These are phyloP conservation scores for Rhagonycha lutea DNA, from an alignment of 2,888 invertebrate species.

Conservation along the genomic window DNA sequence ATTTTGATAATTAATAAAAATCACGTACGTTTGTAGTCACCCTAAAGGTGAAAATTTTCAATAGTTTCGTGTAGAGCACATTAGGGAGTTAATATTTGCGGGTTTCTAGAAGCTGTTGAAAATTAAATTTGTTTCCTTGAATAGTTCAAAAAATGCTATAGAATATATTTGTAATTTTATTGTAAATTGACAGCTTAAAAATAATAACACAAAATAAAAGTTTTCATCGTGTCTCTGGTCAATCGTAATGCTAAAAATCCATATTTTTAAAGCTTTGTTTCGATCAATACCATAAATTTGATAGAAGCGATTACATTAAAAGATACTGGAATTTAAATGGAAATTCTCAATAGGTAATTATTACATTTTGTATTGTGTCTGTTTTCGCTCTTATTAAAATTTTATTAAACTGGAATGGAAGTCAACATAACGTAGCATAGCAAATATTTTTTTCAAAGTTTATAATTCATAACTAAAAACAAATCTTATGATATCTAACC, in stretches of 20 bases:
- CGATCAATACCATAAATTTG: not conserved
- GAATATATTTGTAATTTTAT: no score
- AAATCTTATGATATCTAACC: constrained; percentile 1
- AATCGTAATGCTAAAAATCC: not conserved
- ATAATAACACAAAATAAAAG: no score
- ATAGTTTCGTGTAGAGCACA: no score
- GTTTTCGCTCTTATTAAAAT: not conserved
- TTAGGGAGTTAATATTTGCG: no score
- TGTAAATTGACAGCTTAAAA: no score
- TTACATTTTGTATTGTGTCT: not conserved
- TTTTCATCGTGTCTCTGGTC: no score
- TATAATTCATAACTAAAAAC: constrained; percentile 1
- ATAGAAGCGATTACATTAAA: not conserved
- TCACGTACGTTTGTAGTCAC: not conserved
- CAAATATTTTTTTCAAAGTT: not conserved
- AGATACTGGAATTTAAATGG: not conserved
- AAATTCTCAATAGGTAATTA: not conserved
- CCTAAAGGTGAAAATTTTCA: not conserved
- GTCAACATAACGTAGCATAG: not conserved
- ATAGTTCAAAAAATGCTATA: no score
- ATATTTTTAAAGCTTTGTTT: not conserved
- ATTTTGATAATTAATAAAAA: not conserved
- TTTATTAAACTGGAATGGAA: not conserved
- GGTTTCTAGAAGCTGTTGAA: no score
- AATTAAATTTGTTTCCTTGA: no score